Base-by-base conservation (phyloP, 2,113 vertebrate species). In the Acanthisitta chloris region DNA sequence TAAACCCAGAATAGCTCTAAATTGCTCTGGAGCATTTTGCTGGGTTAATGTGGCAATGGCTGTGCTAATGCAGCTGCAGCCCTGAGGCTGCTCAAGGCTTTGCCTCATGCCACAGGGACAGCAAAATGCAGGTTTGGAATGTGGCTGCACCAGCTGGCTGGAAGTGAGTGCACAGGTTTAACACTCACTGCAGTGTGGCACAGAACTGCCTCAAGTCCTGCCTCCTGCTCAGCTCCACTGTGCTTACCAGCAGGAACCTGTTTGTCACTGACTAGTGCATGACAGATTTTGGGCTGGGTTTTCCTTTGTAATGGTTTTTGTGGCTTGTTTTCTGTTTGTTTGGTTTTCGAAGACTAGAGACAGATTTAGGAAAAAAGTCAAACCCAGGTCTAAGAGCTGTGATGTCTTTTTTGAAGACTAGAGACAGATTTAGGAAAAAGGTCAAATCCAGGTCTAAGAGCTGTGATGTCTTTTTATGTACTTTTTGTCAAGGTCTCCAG, bases 191-290 rank as follows among this genome's bases (percentile, higher is more conserved):
- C 43, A 55, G 33, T 0, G 4, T 10, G 29, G 57, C 74, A 93
- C 55, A 67, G 29, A 85, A 64, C 2, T n/a, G 66, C 62, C 64
- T 62, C 8, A 10, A 69, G 57, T 17, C 52, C 48, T 57, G 58
- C 34, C 71, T 80, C 10, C 29, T 1, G 0, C 3, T 1, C 34
- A 86, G 49, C 46, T 34, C 51, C 28, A 24, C 4, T 6, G 6
- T 1, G 1, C 13, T 10, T 66, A 85, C 26, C 33, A 57, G 48
- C 65, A 76, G 66, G 61, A 82, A 55, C 58, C 17, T 31, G 43
- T 23, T 45, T 72, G n/a, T 12, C 54, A 66, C 4, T n/a, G 12
- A 73, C 24, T 14, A 40, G 20, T 14, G 54, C 10, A 48, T 51
- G 38, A 73, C 38, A 83, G 45, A 26, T 77, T 31, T 81, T 36